Base-by-base conservation (phyloP, 1,140 invertebrate species). In the Drosophila ironensis region DNA sequence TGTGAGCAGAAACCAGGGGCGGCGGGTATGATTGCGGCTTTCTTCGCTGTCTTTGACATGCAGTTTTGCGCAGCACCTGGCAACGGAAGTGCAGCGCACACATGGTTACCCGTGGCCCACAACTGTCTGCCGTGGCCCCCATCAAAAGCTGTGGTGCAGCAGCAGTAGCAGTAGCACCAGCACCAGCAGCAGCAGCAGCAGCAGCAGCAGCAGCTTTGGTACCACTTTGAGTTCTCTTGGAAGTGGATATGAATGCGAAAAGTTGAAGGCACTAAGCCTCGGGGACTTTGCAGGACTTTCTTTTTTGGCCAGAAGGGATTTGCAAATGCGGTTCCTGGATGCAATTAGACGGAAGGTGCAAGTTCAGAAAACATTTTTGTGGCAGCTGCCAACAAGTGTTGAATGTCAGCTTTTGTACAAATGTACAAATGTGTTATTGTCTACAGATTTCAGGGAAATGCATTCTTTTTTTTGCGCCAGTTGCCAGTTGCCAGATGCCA, bases 1-100 rank as follows among this genome's bases (percentile, higher is more conserved):
- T 30, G 30, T n/a, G 0, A 33, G 4, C 4, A 33, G 11, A 33
- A 33, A 16, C 4, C 22, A 47, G 33, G 17, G 47, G 14, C 53
- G 38, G 40, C 61, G n/a, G n/a, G n/a, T n/a, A 52, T 72, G 80
- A 84, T 72, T 81, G 78, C 52, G 61, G 77, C 52, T 69, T 81
- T 63, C 61, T 57, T 28, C 47, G 35, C 60, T 69, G 76, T 53
- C 72, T 72, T 72, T 82, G 76, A 67, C 72, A 80, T 63, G 25
- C 38, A 69, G 63, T 51, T 44, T 24, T 56, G 25, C 40, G 45
- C 28, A 69, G 70, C 33, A 46, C 45, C 40, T 54, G 51, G 72
- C 63, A 74, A 73, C 64, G 45, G 56, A 51, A 53, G 45, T 33
- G 40, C 28, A 53, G 45, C 28, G 40, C 28, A 57, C 53, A 53